A percentile compares a stretch with the other conserved stretches of the same genome.
Evolutionary conservation across 37 sponge, comb jelly and placozoan genomes (phyloP).

Genomic region (Axinella damicornis): DNA sequence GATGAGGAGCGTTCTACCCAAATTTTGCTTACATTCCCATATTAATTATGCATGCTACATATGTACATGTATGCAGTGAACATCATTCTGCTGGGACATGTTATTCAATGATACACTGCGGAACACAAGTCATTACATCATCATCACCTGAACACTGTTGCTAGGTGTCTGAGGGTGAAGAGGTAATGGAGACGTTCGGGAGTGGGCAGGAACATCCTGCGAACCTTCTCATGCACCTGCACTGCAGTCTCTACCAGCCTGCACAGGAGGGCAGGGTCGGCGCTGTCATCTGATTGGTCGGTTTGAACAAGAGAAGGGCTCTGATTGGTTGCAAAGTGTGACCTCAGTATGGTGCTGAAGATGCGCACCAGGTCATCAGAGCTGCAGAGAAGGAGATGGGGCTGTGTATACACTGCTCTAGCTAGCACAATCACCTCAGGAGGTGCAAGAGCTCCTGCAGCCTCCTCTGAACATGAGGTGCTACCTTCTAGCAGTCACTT

Average conservation of each 20-base stretch:
- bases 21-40: no score
- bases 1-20: no score
- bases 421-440: background rate
- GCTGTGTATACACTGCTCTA: background rate
- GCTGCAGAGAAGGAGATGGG: background rate
- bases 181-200: conserved; percentile 57
- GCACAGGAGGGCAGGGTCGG: background rate
- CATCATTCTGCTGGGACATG: no score
- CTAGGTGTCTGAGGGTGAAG: conserved; percentile 49
- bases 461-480: no score
- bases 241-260: conserved; percentile 44
- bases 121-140: no score
- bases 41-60: no score
- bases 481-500: no score
- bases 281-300: background rate
- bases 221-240: conserved; percentile 43
- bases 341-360: conserved; percentile 7
- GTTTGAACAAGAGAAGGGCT: background rate
- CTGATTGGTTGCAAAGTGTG: background rate
- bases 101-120: no score
- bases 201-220: conserved; percentile 42
- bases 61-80: no score
- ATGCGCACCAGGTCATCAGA: conserved; percentile 33
- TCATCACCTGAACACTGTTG: conserved; percentile 47
- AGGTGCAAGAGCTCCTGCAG: no score